Conservation (phyloP, 2,888 invertebrate genomes). For the Agriopis leucophaearia region DNA sequence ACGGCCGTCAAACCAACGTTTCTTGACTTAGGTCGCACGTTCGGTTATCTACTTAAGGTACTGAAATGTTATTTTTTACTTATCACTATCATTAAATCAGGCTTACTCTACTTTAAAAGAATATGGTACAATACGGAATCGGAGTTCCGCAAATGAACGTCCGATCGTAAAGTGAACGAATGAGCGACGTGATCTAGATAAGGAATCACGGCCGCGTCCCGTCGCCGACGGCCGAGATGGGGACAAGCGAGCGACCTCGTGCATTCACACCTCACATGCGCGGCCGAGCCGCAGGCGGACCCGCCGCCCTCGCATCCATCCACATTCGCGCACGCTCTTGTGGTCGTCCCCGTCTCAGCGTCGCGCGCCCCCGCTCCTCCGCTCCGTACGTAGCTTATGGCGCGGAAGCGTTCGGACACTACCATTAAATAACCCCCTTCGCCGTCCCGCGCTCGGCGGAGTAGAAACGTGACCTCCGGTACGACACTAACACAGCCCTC, state of each 20-base stretch:
- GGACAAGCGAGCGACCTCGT: slow-evolving; percentile 82
- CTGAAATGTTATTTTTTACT: slow-evolving; percentile 81
- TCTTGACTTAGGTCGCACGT: slow-evolving; percentile 86
- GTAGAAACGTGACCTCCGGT: slow-evolving; percentile 58
- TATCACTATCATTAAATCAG: slow-evolving; percentile 81
- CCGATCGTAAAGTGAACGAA: slow-evolving; percentile 83
- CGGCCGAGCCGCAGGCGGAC: slow-evolving; percentile 44
- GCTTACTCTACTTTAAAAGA: slow-evolving; percentile 80
- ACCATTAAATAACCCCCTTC: slow-evolving; percentile 79
- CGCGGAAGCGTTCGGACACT: slow-evolving; percentile 74
- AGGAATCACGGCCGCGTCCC: slow-evolving; percentile 83
- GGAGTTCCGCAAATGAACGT: slow-evolving; percentile 69
- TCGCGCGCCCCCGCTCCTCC: slow-evolving; percentile 64
- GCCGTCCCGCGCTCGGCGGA: slow-evolving; percentile 71
- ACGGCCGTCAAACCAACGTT: slow-evolving; percentile 85
- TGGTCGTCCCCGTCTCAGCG: slow-evolving; percentile 84
- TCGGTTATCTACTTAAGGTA: slow-evolving; percentile 86
- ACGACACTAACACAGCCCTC: slow-evolving; percentile 58
- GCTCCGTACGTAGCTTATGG: slow-evolving; percentile 66
- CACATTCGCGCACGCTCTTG: slow-evolving; percentile 75
- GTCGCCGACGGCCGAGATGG: slow-evolving; percentile 77
- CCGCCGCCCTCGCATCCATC: slow-evolving; percentile 73
- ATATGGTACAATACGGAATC: slow-evolving; percentile 84
- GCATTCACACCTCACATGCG: slow-evolving; percentile 49
- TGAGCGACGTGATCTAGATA: slow-evolving; percentile 84